Conservation (phyloP, 2,113 vertebrate genomes). For the Ochotona curzoniae region DNA sequence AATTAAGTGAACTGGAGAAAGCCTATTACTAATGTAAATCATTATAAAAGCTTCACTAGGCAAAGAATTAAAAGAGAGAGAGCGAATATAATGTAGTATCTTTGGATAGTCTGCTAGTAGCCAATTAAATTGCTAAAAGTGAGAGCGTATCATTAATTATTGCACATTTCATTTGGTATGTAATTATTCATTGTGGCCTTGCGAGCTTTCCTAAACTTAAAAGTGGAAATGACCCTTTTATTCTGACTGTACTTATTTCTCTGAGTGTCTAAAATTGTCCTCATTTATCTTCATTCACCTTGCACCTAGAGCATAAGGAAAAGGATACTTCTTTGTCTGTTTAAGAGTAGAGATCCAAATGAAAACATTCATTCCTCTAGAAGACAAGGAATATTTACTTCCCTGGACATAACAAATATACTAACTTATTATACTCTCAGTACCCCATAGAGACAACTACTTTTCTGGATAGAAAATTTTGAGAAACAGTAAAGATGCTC, state of each 20-base stretch:
- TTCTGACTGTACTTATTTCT: conserved; percentile 62
- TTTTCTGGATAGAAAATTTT: conserved; percentile 32
- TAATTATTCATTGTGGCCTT: conserved; percentile 77
- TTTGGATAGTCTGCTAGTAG: conserved; percentile 77
- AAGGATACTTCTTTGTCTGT: conserved; percentile 68
- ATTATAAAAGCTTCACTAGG: conserved; percentile 81
- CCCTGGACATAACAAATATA: conserved; percentile 65
- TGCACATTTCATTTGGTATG: conserved; percentile 68
- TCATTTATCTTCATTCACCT: conserved; percentile 74
- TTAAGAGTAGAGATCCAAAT: conserved; percentile 63
- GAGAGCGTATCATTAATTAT: conserved; percentile 77
- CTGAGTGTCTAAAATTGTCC: conserved; percentile 68
- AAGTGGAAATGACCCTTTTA: conserved; percentile 75
- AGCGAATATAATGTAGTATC: conserved; percentile 66
- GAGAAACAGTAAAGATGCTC: conserved; percentile 1
- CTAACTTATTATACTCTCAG: conserved; percentile 47
- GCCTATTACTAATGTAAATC: conserved; percentile 81
- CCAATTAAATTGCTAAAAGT: conserved; percentile 78
- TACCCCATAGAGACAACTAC: conserved; percentile 10
- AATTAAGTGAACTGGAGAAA: conserved; percentile 77
- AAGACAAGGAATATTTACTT: conserved; percentile 54
- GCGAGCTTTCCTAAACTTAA: conserved; percentile 67
- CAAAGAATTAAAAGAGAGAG: conserved; percentile 71
- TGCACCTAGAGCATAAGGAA: conserved; percentile 51
- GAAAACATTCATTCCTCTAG: conserved; percentile 55